Base-by-base conservation (phyloP, 2,797 vertebrate genomes). In the Perodicticus potto region DNA sequence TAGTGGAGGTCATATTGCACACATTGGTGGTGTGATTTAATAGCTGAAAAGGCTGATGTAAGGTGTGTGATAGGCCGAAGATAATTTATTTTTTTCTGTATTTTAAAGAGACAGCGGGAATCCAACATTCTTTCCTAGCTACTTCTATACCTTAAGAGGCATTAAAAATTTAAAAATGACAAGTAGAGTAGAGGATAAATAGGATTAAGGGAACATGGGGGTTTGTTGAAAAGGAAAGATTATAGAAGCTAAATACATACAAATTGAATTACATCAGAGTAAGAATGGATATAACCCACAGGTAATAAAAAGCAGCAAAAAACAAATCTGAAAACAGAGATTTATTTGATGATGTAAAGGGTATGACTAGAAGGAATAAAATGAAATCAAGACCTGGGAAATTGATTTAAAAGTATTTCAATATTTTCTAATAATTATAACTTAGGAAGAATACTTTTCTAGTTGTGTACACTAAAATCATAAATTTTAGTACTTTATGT, bases 181-280 rank as follows among this genome's bases (percentile, higher is more conserved):
- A 92, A 32, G 19, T 43, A 61, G 12, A 53, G 13, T 7, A 77
- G 37, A 43, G 43, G 77, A 69, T 87, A 85, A 73, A n/a, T 12
- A 8, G 12, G 72, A 69, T 89, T 69, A 91, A 93, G 45, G 12
- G 29, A 92, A 61, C 29, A 72, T 29, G n/a, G 13, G 32, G 23
- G 69, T 87, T 91, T 72, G 45, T 45, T 85, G 53, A 67, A 89
- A 89, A 94, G 27, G n/a, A 86, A 95, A 93, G 61, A 34, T 53
- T 76, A n/a, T 63, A 67, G 72, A 85, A 32, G 27, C 65, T 91
- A 90, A 88, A 81, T 85, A 49, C n/a, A 59, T 76, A 34, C n/a
- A 90, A 59, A 6, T 74, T 78, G 61, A 92, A 27, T 93, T 89
- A 80, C 4, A 45, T 91, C 7, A 49, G 12, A 80, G 72, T 45